Evolutionary conservation across 2,888 invertebrate genomes (phyloP).

Genomic region (Alitta virens): DNA sequence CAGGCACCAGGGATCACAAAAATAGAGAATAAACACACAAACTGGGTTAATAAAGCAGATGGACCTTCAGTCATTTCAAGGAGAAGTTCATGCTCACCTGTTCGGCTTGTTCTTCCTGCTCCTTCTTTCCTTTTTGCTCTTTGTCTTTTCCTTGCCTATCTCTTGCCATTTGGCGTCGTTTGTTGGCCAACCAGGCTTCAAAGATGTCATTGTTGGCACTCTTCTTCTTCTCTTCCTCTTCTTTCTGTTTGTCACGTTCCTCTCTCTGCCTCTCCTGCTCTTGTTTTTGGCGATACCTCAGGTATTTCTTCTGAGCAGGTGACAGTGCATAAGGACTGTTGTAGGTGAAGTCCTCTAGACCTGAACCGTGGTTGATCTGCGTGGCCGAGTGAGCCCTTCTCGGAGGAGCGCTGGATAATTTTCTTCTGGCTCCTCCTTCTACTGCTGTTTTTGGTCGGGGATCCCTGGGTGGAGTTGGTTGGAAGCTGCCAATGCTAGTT

Average conservation of each 20-base stretch:
- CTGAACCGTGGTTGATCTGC: constrained; percentile 16
- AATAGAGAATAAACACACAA: not conserved
- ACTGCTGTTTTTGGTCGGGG: constrained; percentile 43
- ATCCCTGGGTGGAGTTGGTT: constrained; percentile 32
- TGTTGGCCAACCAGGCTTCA: constrained; percentile 21
- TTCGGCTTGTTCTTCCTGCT: not conserved
- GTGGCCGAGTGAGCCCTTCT: constrained; percentile 42
- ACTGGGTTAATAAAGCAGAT: no score
- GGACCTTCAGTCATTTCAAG: not conserved
- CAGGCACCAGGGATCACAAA: no score
- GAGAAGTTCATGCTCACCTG: no score
- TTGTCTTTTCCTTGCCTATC: not conserved
- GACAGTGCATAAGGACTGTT: constrained; percentile 49
- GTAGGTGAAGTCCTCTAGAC: constrained; percentile 33
- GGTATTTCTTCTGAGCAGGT: constrained; percentile 30
- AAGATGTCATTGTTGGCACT: constrained; percentile 35
- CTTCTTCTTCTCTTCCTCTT: constrained; percentile 37
- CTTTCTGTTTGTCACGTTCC: constrained; percentile 33
- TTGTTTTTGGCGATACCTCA: constrained; percentile 11
- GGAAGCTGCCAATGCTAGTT: not conserved
- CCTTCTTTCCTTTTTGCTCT: not conserved
- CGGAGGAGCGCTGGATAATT: constrained; percentile 15
- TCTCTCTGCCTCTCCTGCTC: constrained; percentile 30
- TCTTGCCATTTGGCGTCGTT: not conserved
- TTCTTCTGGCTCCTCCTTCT: constrained; percentile 5